A percentile compares a stretch with the other conserved stretches of the same genome.
Conservation (phyloP, 2,888 invertebrate species). For the Pteria penguin region DNA sequence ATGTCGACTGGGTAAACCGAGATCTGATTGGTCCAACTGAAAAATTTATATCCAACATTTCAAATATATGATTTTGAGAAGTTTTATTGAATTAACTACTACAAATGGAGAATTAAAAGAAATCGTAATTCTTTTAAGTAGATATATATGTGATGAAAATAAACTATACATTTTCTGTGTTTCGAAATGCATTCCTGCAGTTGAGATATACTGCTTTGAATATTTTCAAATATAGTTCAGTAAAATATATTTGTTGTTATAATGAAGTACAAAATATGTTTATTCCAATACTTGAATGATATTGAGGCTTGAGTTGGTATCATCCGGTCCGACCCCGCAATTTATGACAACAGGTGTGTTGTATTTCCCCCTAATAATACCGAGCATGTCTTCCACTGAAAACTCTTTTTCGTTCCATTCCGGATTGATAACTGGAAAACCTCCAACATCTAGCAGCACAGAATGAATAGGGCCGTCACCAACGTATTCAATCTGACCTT, state of each 20-base stretch:
- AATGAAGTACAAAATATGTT: too few species aligned
- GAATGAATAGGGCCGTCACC: slow-evolving; percentile 86
- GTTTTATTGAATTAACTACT: too few species aligned
- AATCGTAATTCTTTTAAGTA: too few species aligned
- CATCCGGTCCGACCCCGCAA: slow-evolving; percentile 83
- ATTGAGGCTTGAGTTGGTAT: slow-evolving; percentile 75
- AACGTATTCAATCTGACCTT: slow-evolving; percentile 85
- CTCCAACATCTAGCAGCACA: slow-evolving; percentile 86
- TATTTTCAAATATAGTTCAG: too few species aligned
- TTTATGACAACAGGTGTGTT: slow-evolving; percentile 89
- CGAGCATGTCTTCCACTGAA: slow-evolving; percentile 76
- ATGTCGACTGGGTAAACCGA: slow-evolving; percentile 90
- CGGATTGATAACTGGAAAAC: slow-evolving; percentile 90
- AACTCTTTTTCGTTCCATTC: slow-evolving; percentile 84
- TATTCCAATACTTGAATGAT: slow-evolving; percentile 70
- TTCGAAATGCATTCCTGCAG: too few species aligned
- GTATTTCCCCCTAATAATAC: slow-evolving; percentile 67
- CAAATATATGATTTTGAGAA: too few species aligned
- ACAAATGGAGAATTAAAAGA: too few species aligned
- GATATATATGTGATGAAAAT: too few species aligned
- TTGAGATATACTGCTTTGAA: too few species aligned
- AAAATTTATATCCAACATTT: too few species aligned
- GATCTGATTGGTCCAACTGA: slow-evolving; percentile 92
- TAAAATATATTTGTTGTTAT: too few species aligned
- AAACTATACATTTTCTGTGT: too few species aligned